phyloP scores from a whole-genome alignment of 2,797 vertebrate genomes.

The Myoxocephalus aenaeus region DNA sequence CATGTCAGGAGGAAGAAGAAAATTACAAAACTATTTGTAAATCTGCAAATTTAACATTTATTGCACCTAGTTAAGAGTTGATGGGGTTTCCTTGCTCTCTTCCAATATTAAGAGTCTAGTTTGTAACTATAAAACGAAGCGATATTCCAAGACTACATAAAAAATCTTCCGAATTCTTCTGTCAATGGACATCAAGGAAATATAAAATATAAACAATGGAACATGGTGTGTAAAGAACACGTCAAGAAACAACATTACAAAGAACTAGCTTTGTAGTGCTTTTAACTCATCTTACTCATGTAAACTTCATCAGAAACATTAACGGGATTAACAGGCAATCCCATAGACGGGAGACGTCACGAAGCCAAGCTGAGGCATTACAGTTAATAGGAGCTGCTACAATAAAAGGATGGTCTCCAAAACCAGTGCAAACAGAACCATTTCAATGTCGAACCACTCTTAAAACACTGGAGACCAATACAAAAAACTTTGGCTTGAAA shows the following conservation, averaged over 20 bases:
- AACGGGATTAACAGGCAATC: not conserved
- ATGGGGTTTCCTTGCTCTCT: not conserved
- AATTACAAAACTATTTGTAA: not conserved
- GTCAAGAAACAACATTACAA: not conserved
- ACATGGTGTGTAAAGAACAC: not conserved
- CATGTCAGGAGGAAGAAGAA: not conserved
- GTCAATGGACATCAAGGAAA: conserved; percentile 2
- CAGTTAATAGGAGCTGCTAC: conserved; percentile 1
- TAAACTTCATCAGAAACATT: conserved; percentile 1
- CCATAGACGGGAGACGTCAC: not conserved
- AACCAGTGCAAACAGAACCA: not conserved
- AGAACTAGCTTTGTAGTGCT: conserved; percentile 17
- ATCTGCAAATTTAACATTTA: not conserved
- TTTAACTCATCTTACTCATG: conserved; percentile 12
- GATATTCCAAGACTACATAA: conserved; percentile 27
- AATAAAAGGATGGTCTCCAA: not conserved
- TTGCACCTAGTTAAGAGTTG: not conserved
- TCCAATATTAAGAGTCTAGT: not conserved
- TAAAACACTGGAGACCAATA: conserved; percentile 1
- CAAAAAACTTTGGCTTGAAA: not conserved
- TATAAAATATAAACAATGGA: not conserved
- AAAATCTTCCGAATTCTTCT: conserved; percentile 22
- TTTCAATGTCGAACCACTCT: not conserved
- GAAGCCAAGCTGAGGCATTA: conserved; percentile 9
- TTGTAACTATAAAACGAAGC: conserved; percentile 43